Evolutionary conservation across 2,113 vertebrate genomes (phyloP).

Genomic region (Psittacara wagleri): DNA sequence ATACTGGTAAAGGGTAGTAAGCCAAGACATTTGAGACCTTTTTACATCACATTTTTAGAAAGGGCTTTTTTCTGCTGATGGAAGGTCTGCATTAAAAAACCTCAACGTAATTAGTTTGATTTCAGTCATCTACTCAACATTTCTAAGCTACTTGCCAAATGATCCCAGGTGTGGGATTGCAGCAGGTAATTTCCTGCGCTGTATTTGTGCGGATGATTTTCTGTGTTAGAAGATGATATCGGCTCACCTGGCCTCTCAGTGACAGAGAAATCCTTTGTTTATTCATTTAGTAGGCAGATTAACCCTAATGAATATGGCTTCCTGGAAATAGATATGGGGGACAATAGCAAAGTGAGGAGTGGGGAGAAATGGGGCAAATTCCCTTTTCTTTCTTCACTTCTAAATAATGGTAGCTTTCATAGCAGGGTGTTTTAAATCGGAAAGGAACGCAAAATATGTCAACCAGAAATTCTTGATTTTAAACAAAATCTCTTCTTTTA

Average conservation of each 20-base stretch:
- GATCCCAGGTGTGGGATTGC: conserved; percentile 88
- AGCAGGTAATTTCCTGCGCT: conserved; percentile 91
- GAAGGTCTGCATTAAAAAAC: conserved; percentile 14
- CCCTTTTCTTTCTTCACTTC: conserved; percentile 94
- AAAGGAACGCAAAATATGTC: conserved; percentile 90
- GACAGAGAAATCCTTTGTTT: conserved; percentile 97
- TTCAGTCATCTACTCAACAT: conserved; percentile 66
- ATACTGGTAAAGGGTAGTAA: neutral
- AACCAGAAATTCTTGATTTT: conserved; percentile 74
- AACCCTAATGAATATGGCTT: conserved; percentile 87
- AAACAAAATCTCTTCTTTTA: conserved; percentile 41
- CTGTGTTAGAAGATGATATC: conserved; percentile 90
- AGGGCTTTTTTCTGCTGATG: neutral
- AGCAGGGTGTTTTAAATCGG: conserved; percentile 82
- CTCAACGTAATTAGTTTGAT: conserved; percentile 28
- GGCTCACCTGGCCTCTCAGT: conserved; percentile 87
- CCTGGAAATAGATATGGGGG: conserved; percentile 87
- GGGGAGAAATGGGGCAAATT: conserved; percentile 76
- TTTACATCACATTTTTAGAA: conserved; percentile 3
- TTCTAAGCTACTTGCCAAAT: conserved; percentile 63
- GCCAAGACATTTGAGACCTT: neutral
- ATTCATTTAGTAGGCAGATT: conserved; percentile 92
- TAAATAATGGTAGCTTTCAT: conserved; percentile 91
- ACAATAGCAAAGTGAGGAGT: conserved; percentile 76
- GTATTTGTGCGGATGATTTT: conserved; percentile 83